Base-by-base conservation (phyloP, 2,113 vertebrate genomes). In the Hemicordylus capensis region DNA sequence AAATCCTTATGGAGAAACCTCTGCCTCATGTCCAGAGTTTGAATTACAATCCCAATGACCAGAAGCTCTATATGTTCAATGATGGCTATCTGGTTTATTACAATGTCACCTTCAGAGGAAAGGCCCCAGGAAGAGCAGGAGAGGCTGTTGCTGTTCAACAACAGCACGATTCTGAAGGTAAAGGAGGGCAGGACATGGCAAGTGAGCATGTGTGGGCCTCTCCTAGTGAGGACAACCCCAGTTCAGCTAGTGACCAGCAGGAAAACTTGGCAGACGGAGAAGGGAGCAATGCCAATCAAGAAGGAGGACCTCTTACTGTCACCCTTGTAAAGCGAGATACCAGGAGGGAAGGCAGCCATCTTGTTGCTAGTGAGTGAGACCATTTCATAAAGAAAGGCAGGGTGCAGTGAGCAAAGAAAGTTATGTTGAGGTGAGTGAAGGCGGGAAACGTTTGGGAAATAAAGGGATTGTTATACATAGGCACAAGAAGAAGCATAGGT, bases 61-160 rank as follows among this genome's bases (percentile, higher is more conserved):
- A 96, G 89, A 97, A 95, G 77, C 95, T 97, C 5, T 98, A 96
- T 91, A 97, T 97, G 94, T 97, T 94, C 86, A 97, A 96, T 79
- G 95, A 96, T 7, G 96, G 96, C 4, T 94, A 91, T 59, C 77
- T 94, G 6, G 20, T 95, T 12, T 87, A 22, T 64, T 95, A 95
- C 73, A 93, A 95, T 59, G 46, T 96, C 37, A 82, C 24, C n/a
- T 96, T 96, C 67, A 66, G 31, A 74, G 9, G 1, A 3, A 70
- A 34, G 14, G 6, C 11, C 42, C 7, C 8, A 22, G 9, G 1
- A 7, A 64, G 0, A 6, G 15, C 1, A 42, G 51, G 34, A 37
- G 8, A 56, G 51, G 34, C 37, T 31, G 5, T 24, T 69, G n/a
- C 6, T 26, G 4, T 3, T 54, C 63, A 24, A 14, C 31, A 81